Base-by-base conservation (phyloP, 1,140 invertebrate genomes). In the Scaptomyza montana region DNA sequence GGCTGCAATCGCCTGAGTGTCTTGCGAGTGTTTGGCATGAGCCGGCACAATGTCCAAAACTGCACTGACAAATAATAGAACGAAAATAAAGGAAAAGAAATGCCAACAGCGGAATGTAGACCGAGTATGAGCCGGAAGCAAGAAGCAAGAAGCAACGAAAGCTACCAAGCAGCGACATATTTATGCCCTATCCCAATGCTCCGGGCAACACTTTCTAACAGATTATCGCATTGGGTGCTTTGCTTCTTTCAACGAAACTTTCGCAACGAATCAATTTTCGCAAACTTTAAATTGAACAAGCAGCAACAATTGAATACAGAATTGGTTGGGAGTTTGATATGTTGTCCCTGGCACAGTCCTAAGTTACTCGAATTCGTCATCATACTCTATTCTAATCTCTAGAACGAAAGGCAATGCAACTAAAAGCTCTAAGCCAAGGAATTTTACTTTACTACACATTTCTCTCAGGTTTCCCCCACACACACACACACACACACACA, bases 1-100 rank as follows among this genome's bases (percentile, higher is more conserved):
- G n/a, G 51, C 64, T 82, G 84, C 82, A 87, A 87, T 87, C 68
- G 75, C 72, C 68, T 82, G 79, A 87, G 82, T 82, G 82, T 85
- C 82, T 78, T 78, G 71, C 74, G 68, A 78, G 78, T 70, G 79
- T 71, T 82, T 71, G 79, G 70, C 56, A 65, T 71, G 46, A 5
- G 30, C 54, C 50, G 69, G 78, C 65, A 81, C 61, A 82, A 82
- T 84, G 80, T 82, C 75, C 82, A 86, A 87, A 86, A 81, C 39
- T 82, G 75, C 84, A 76, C 82, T 67, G 61, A 6, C 78, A 86
- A 85, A 80, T 65, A 85, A 77, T 62, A 56, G 63, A 74, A 65
- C 62, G 33, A 12, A 61, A 47, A 78, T 60, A 50, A 47, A 36
- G 50, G 66, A 57, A 62, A 75, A 75, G 51, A 46, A 60, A 60